Evolutionary conservation across 2,888 invertebrate species (phyloP), one percentile per base, ranked within the genome.

Genomic region (Adelognathus sp.): DNA sequence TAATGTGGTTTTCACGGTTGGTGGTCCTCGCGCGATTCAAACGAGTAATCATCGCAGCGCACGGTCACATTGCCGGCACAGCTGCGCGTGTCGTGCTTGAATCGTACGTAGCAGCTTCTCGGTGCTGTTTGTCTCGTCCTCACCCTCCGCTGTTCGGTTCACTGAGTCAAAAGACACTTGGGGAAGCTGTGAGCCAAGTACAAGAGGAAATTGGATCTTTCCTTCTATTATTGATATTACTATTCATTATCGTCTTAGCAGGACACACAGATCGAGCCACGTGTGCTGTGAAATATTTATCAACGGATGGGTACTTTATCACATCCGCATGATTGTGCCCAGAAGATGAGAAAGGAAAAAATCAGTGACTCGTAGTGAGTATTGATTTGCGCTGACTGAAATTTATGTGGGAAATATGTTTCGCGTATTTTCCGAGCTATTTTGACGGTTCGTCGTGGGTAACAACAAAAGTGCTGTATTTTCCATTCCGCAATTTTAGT

Each of bases 1-100:
- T 73, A 76, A 75, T 72, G 76, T 75, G 41, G 63, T 79, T 67
- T 78, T 77, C 79, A 67, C 77, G 14, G 67, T 76, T 81, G 79
- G 81, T 63, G 81, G 81, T 81, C 81, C 41, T 54, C 54, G 64
- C 18, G 56, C 69, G 76, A 75, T 81, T 77, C 44, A 77, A 77
- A 79, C 77, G 71, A 77, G 79, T 77, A 79, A 79, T 77, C 73
- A 72, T 71, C 71, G 63, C 64, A 73, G 67, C 54, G 27, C 52
- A 71, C 69, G 69, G 52, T 67, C 64, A 39, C 33, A 69, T 67
- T 56, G 52, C 39, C 41, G 18, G 56, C 69, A 44, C 44, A 64
- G 39, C 61, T 31, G 54, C 24, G 24, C 52, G 14, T 16, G 54
- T 24, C 1, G 31, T 16, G 5, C 36, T 24, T 18, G 21, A 18